A percentile compares a stretch with the other conserved stretches of the same genome.
Evolutionary conservation across 2,113 vertebrate genomes (phyloP).

Genomic region (Pseudopipra pipra): DNA sequence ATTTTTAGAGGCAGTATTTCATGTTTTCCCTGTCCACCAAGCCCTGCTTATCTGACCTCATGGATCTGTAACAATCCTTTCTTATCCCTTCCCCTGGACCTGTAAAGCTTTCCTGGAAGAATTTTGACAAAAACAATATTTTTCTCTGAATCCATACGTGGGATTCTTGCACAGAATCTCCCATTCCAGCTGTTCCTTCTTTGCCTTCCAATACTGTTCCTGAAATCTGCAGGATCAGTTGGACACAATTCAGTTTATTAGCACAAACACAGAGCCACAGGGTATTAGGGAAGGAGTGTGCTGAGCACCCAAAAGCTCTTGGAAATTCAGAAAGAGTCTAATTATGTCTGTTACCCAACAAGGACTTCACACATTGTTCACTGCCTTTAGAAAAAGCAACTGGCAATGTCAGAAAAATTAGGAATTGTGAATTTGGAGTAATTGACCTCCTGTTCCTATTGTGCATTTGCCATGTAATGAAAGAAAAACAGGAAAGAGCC

Average conservation of each 20-base stretch:
- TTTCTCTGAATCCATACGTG: background rate
- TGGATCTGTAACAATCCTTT: background rate
- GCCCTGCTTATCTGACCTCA: background rate
- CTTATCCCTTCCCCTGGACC: background rate
- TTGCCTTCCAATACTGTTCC: background rate
- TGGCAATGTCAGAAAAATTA: background rate
- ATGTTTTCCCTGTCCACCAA: background rate
- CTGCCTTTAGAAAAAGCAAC: slow-evolving; percentile 3
- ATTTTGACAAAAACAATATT: background rate
- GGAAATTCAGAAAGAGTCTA: background rate
- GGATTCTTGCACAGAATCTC: background rate
- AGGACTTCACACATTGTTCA: background rate
- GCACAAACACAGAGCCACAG: background rate
- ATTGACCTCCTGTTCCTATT: slow-evolving; percentile 21
- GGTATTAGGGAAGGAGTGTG: background rate
- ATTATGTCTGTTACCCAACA: background rate
- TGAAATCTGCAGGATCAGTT: background rate
- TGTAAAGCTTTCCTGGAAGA: background rate
- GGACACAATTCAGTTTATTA: background rate
- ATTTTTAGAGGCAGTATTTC: background rate
- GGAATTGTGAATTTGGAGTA: background rate
- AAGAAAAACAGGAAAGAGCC: slow-evolving; percentile 49
- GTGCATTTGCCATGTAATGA: background rate
- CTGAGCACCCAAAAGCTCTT: background rate
- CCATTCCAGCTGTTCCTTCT: background rate